Evolutionary conservation across 2,113 vertebrate genomes (phyloP), one percentile per base, ranked within the genome.

Genomic region (Thunnus maccoyii): DNA sequence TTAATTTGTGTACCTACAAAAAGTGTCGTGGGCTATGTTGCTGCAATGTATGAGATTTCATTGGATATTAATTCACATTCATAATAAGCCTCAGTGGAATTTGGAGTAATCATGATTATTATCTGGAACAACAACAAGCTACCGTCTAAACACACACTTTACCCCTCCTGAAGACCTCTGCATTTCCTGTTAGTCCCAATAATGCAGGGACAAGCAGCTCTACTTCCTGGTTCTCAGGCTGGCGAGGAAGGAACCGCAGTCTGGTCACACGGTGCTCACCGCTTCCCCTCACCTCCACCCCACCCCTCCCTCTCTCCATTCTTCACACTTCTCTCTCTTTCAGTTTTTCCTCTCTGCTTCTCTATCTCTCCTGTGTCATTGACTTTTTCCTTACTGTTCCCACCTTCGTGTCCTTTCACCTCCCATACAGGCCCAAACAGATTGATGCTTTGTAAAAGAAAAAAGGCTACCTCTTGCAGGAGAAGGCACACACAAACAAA

Each of bases 191-290:
- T 94, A 91, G 94, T 94, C 85, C 79, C 88, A 94, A 94, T 93
- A 93, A 94, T 91, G 92, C 83, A 93, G 90, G 91, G 92, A 94
- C 91, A 94, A 93, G 92, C 86, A 86, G 88, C 88, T 88, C 85
- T 77, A 90, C 91, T 95, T 95, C 94, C 94, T 94, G 94, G 91
- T 94, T 95, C 94, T 95, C 94, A 95, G 94, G 94, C 94, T 92
- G 94, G 90, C 76, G 78, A 91, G 94, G 94, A 95, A 95, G 93
- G 93, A 94, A 94, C 91, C 83, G 13, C 62, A 88, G 94, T 95
- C 92, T 95, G 94, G 93, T 95, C 94, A 93, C 94, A 95, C 93
- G 91, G 93, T 93, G 92, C 91, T 89, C 79, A 62, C 82, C 44
- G 60, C 86, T 85, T 84, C 84, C 86, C 27, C 71, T 70, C 71